Conservation (phyloP, 2,113 vertebrate genomes). For the Synchiropus splendidus region DNA sequence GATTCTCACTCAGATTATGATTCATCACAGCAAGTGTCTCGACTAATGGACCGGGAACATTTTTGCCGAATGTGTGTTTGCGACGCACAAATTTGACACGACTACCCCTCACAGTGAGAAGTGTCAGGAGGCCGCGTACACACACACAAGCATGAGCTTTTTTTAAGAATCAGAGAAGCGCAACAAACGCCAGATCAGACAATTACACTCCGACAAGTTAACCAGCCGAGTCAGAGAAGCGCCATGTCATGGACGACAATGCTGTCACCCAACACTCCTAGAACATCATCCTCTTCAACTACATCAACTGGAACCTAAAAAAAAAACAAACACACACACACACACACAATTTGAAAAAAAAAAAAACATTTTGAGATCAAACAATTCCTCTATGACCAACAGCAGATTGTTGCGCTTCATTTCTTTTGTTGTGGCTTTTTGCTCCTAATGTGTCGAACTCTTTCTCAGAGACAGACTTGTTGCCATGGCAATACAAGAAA, state of each 20-base stretch:
- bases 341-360: no score
- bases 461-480: no score
- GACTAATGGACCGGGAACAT: slow-evolving; percentile 44
- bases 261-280: slow-evolving; percentile 26
- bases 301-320: slow-evolving; percentile 7
- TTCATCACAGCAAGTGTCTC: slow-evolving; percentile 44
- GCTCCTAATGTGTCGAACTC: no score
- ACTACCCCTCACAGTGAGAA: slow-evolving; percentile 29
- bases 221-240: slow-evolving; percentile 38
- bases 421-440: no score
- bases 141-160: slow-evolving; percentile 38
- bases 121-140: slow-evolving; percentile 31
- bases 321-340: no score
- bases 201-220: slow-evolving; percentile 55
- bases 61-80: slow-evolving; percentile 51
- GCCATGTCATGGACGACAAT: slow-evolving; percentile 25
- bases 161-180: slow-evolving; percentile 34
- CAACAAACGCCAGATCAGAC: slow-evolving; percentile 48
- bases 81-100: slow-evolving; percentile 39
- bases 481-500: no score
- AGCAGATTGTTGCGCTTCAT: no score
- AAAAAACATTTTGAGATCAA: no score
- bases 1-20: slow-evolving; percentile 40
- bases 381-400: no score
- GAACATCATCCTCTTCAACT: slow-evolving; percentile 30